These are phyloP conservation scores for Spisula solida DNA, from an alignment of 2,888 invertebrate species.

Conservation along the genomic window DNA sequence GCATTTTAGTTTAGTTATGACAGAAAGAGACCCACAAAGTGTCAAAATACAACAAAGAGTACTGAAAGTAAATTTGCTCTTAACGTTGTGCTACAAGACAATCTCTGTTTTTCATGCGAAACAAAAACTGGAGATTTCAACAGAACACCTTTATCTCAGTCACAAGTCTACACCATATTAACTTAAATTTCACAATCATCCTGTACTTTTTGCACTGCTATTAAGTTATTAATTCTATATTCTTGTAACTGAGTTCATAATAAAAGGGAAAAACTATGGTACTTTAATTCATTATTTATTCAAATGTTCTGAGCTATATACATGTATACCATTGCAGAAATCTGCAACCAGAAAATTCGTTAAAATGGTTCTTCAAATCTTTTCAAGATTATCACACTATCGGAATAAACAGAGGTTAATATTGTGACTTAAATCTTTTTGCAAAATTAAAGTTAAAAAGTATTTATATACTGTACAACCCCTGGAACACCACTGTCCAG, in stretches of 20 bases:
- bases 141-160: not conserved
- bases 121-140: not conserved
- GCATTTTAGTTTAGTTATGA: not conserved
- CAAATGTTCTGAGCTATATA: not conserved
- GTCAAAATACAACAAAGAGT: slow-evolving; percentile 23
- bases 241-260: not conserved
- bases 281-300: not conserved
- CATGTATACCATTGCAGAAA: not conserved
- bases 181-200: not conserved
- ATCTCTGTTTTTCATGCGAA: not conserved
- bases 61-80: not conserved
- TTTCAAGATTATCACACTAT: not conserved
- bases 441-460: too few relatives aligned
- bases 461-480: too few relatives aligned
- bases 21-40: not conserved
- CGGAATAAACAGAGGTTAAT: not conserved
- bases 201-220: not conserved
- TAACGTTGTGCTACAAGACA: not conserved
- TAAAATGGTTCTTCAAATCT: not conserved
- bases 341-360: not conserved
- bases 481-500: too few relatives aligned
- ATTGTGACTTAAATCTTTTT: not conserved
- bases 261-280: not conserved
- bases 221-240: not conserved
- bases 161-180: not conserved